phyloP scores from a whole-genome alignment of 2,888 invertebrate genomes.

The Plagodis pulveraria region DNA sequence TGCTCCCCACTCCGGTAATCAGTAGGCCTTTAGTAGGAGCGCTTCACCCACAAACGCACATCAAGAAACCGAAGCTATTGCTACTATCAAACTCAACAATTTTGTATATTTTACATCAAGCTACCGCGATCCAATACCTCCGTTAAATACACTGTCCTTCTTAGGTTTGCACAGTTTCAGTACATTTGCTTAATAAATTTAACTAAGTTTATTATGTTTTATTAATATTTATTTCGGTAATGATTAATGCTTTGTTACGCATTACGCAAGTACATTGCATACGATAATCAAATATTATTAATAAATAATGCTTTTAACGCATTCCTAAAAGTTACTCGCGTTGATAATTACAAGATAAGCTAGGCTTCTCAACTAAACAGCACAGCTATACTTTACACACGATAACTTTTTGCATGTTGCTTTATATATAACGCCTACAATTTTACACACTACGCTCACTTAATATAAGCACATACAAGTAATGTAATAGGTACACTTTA shows the following conservation, averaged over 20 bases:
- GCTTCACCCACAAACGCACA: constrained; percentile 57
- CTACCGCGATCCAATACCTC: constrained; percentile 45
- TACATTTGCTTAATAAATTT: constrained; percentile 7
- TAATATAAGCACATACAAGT: constrained; percentile 3
- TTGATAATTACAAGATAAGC: background rate
- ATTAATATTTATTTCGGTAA: constrained; percentile 5
- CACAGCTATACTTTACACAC: constrained; percentile 23
- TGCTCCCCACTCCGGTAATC: constrained; percentile 52
- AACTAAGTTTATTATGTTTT: constrained; percentile 10
- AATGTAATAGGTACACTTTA: background rate
- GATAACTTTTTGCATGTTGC: constrained; percentile 48
- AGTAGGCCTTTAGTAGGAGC: constrained; percentile 44
- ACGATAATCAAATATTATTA: background rate
- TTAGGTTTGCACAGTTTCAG: constrained; percentile 36
- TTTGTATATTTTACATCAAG: constrained; percentile 43
- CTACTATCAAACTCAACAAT: constrained; percentile 35
- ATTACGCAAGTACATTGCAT: background rate
- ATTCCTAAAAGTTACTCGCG: background rate
- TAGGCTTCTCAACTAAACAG: constrained; percentile 17
- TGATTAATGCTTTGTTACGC: constrained; percentile 19
- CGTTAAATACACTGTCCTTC: constrained; percentile 34
- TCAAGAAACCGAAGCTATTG: constrained; percentile 50
- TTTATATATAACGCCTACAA: constrained; percentile 40
- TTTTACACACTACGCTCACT: constrained; percentile 5
- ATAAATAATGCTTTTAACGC: constrained; percentile 11